These are phyloP conservation scores for Leptodactylus fuscus DNA, from an alignment of 2,113 vertebrate species.

Conservation along the genomic window DNA sequence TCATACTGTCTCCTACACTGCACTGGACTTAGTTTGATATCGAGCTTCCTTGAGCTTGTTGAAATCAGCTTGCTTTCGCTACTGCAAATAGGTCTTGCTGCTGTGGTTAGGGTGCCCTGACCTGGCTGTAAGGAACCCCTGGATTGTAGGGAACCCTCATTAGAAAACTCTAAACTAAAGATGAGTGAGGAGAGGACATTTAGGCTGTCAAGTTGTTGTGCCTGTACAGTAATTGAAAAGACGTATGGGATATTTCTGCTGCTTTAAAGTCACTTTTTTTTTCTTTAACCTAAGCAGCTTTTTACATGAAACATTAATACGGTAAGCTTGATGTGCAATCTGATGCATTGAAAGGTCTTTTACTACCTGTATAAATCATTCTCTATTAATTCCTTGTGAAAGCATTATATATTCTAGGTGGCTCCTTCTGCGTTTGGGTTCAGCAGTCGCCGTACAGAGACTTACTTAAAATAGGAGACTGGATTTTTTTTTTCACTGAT, in stretches of 20 bases:
- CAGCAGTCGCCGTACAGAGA: neutral
- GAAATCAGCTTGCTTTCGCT: too few relatives aligned
- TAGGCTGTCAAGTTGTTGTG: too few relatives aligned
- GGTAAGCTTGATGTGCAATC: conserved; percentile 14
- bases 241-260: neutral
- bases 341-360: neutral
- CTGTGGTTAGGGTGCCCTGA: too few relatives aligned
- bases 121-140: too few relatives aligned
- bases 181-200: too few relatives aligned
- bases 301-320: conserved; percentile 15
- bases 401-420: conserved; percentile 13
- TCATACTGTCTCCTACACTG: too few relatives aligned
- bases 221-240: neutral
- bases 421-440: conserved; percentile 10
- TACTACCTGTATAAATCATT: conserved; percentile 30
- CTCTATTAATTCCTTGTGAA: conserved; percentile 14
- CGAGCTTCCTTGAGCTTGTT: too few relatives aligned
- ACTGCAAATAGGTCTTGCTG: too few relatives aligned
- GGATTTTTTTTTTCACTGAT: neutral
- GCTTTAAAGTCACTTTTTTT: neutral
- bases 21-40: too few relatives aligned
- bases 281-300: conserved; percentile 3
- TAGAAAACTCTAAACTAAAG: too few relatives aligned
- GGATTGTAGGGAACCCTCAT: too few relatives aligned
- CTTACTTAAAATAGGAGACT: neutral